Conservation (phyloP, 2,888 invertebrate species). For the Stictocephala bisonia region DNA sequence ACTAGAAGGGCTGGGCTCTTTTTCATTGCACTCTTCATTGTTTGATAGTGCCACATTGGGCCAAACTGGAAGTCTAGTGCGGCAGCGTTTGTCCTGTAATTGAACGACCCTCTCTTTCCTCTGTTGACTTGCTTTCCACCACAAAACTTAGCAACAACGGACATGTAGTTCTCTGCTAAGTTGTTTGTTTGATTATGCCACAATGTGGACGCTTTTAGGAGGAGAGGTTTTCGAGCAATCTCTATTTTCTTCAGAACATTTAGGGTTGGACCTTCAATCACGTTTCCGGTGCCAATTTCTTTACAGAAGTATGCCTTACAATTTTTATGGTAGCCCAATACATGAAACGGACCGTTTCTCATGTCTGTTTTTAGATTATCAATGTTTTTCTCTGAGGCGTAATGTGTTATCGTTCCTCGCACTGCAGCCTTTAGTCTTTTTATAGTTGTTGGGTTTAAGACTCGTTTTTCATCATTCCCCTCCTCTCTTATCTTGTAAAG, state of each 20-base stretch:
- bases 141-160: conserved; percentile 43
- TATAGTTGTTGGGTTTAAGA: conserved; percentile 15
- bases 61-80: conserved; percentile 30
- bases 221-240: conserved; percentile 43
- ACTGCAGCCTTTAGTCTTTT: conserved; percentile 39
- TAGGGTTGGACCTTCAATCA: conserved; percentile 29
- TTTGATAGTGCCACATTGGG: conserved; percentile 30
- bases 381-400: conserved; percentile 23
- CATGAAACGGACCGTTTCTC: conserved; percentile 39
- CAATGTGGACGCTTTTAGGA: conserved; percentile 23
- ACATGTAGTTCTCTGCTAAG: conserved; percentile 48
- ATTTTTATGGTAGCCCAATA: conserved; percentile 39
- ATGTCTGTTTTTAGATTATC: conserved; percentile 43
- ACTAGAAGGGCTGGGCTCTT: conserved; percentile 22
- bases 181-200: conserved; percentile 47
- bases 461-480: conserved; percentile 26
- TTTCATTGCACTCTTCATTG: conserved; percentile 24
- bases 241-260: conserved; percentile 3
- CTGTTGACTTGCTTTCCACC: conserved; percentile 46
- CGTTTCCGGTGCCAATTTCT: neutral
- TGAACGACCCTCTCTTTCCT: conserved; percentile 38
- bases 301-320: conserved; percentile 28
- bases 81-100: conserved; percentile 26
- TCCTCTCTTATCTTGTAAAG: conserved; percentile 33
- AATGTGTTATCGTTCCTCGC: conserved; percentile 20